Conservation (phyloP, 2,113 vertebrate species). For the Indicator maculatus region DNA sequence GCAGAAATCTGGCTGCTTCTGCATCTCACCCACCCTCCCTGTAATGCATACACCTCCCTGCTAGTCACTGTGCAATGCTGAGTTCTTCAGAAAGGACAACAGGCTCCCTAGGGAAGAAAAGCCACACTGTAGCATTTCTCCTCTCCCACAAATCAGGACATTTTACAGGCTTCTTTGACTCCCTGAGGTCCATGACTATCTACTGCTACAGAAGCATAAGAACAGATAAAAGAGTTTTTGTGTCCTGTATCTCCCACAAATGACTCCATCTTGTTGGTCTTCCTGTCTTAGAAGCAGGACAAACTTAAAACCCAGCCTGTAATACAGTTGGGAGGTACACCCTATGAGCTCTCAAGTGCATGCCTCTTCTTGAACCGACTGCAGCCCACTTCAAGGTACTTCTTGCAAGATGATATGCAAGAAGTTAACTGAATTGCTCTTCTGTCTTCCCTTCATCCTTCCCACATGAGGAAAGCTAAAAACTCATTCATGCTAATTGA, state of each 20-base stretch:
- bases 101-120: background rate
- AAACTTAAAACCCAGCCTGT: background rate
- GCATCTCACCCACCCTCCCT: background rate
- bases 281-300: background rate
- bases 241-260: background rate
- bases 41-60: background rate
- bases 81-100: background rate
- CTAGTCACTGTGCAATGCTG: background rate
- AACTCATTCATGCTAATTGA: background rate
- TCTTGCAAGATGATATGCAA: background rate
- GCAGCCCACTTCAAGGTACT: background rate
- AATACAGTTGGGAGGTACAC: background rate
- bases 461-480: background rate
- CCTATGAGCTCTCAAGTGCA: background rate
- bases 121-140: background rate
- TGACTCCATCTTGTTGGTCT: background rate
- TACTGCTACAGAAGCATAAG: background rate
- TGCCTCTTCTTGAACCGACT: background rate
- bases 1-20: background rate
- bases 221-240: background rate
- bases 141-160: background rate
- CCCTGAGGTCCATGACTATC: rapidly evolving
- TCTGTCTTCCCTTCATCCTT: background rate
- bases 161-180: background rate
- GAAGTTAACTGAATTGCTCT: background rate